Conservation (phyloP, 2,113 vertebrate genomes). For the Daphoenositta chrysoptera region DNA sequence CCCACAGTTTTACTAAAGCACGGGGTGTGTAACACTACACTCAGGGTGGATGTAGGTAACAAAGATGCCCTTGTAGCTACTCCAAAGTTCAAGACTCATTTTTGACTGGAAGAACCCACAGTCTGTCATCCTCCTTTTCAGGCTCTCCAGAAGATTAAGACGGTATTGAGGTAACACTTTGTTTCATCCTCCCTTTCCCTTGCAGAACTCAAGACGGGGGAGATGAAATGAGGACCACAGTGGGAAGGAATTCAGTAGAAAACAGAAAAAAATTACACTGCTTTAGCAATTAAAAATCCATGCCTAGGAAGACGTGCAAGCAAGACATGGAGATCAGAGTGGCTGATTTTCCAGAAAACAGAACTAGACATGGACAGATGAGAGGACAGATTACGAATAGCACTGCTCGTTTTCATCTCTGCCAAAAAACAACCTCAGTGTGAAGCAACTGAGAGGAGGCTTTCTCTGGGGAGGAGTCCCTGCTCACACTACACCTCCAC, state of each 20-base stretch:
- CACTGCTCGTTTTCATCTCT: not conserved
- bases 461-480: not conserved
- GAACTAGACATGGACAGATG: not conserved
- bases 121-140: not conserved
- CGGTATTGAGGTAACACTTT: not conserved
- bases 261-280: not conserved
- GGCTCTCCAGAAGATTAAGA: not conserved
- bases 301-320: constrained; percentile 35
- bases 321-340: constrained; percentile 21
- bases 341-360: constrained; percentile 47
- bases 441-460: not conserved
- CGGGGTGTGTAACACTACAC: not conserved
- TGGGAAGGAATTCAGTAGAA: not conserved
- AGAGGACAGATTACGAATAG: not conserved
- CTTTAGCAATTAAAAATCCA: not conserved
- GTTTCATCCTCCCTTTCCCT: constrained; percentile 23
- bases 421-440: not conserved
- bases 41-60: not conserved
- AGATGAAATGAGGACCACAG: constrained; percentile 29
- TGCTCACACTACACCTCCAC: not conserved
- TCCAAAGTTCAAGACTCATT: not conserved
- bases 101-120: not conserved
- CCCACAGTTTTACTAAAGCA: not conserved
- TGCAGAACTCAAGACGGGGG: not conserved
- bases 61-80: not conserved